Evolutionary conservation across 2,797 vertebrate genomes (phyloP), one percentile per base, ranked within the genome.

Genomic region (Spheniscus humboldti): DNA sequence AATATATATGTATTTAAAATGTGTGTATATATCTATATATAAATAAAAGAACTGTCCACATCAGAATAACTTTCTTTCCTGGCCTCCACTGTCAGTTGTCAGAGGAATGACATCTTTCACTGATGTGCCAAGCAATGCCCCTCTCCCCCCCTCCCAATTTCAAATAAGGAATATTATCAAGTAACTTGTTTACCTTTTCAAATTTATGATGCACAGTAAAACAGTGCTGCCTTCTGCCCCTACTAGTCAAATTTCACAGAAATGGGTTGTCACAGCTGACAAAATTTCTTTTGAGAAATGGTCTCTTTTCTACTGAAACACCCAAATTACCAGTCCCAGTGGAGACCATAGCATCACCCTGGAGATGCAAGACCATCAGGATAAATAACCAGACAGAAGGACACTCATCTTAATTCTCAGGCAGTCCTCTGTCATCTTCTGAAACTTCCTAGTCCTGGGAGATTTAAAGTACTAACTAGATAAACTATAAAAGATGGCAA

Each of bases 401-500:
- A 93, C 88, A 97, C 96, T 95, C 86, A 97, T 98, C 95, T 97
- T 96, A 94, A 82, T 97, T 97, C 94, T 92, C 96, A 96, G 24
- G 60, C 90, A 94, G 94, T 78, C 75, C 67, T 96, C 95, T 88
- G 47, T 95, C 95, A 97, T 97, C 95, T 97, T 96, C 86, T 96
- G 88, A 97, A 98, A 97, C 90, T 93, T 95, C 52, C 72, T 97
- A 79, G 93, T 96, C 96, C 95, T 80, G 59, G 72, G 95, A 89
- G 90, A 97, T 96, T 95, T 82, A 93, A 92, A 97, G 74, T 92
- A 91, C 94, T 98, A 98, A 98, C 92, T 86, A 98, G 95, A 97
- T 97, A 98, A 97, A 97, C 56, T 88, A 97, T 95, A 97, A 97
- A 96, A 88, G 80, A 97, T 97, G 96, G 94, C 75, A 86, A 96